Evolutionary conservation across 2,113 vertebrate genomes (phyloP), one percentile per base, ranked within the genome.

Genomic region (Leucopsar rothschildi): DNA sequence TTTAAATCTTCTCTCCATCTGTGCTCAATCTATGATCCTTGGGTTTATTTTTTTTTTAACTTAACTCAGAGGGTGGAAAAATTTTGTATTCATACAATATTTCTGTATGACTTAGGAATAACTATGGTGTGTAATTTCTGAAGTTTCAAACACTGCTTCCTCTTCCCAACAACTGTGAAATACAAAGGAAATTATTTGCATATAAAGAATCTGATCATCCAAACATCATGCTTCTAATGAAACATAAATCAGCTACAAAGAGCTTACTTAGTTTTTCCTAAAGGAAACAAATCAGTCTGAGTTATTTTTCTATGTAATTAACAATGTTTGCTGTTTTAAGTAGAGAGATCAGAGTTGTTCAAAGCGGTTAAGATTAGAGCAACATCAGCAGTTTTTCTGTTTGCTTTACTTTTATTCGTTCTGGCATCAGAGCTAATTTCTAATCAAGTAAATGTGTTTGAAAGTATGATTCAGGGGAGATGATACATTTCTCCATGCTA

Each of bases 391-490:
- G 49, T 95, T 97, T 96, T 94, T 88, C 81, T 95, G 82, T 95
- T 96, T 95, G 86, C 92, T 93, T 95, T 96, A 65, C 83, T 96
- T 96, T 88, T 92, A 94, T 95, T 96, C 86, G 2, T 86, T 95
- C 83, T 97, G 97, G 97, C 97, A 96, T 92, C 53, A 29, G 40
- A 76, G 55, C 88, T 96, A 95, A 96, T 96, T 97, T 96, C 92
- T 97, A 96, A 97, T 96, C 94, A 96, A 97, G 93, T 86, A 96
- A 97, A 95, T 88, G 90, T 97, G 97, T 95, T 81, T 95, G 82
- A 91, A 96, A 94, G 65, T 40, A 90, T 76, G 92, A 88, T 86
- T 96, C 90, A 76, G 66, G 71, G 35, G 57, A 92, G 91, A 79
- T 52, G 42, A 78, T 92, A 85, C 64, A 17, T 69, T 91, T 77